These are phyloP conservation scores for Thera obeliscata DNA, from an alignment of 2,888 invertebrate species.

Conservation along the genomic window DNA sequence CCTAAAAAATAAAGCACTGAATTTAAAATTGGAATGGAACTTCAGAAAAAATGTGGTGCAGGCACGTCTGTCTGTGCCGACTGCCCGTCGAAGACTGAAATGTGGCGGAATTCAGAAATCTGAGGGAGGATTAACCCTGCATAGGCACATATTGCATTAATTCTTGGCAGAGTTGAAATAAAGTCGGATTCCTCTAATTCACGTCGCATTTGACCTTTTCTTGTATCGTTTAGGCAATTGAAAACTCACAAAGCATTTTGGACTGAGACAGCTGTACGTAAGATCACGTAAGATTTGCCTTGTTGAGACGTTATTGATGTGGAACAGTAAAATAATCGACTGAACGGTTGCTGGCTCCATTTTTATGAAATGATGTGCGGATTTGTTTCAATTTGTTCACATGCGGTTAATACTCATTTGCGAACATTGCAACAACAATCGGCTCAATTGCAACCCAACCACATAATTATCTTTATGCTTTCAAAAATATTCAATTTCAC, in stretches of 20 bases:
- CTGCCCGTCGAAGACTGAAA: conserved; percentile 59
- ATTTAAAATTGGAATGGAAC: conserved; percentile 52
- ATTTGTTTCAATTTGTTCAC: too few relatives aligned
- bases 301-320: conserved; percentile 18
- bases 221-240: conserved; percentile 51
- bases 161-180: conserved; percentile 47
- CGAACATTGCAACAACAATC: too few relatives aligned
- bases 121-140: conserved; percentile 54
- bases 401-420: not conserved
- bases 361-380: not conserved
- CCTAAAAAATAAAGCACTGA: conserved; percentile 50
- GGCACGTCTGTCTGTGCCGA: conserved; percentile 45
- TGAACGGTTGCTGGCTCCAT: not conserved
- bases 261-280: conserved; percentile 26
- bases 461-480: too few relatives aligned
- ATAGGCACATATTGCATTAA: conserved; percentile 53
- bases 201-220: conserved; percentile 62
- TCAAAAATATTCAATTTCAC: too few relatives aligned
- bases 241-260: conserved; percentile 45
- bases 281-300: conserved; percentile 20
- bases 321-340: conserved; percentile 23
- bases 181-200: conserved; percentile 58
- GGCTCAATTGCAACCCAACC: too few relatives aligned
- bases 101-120: conserved; percentile 51
- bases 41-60: conserved; percentile 43